phyloP scores from a whole-genome alignment of 2,888 invertebrate species.

The Monoplex corrugatus region DNA sequence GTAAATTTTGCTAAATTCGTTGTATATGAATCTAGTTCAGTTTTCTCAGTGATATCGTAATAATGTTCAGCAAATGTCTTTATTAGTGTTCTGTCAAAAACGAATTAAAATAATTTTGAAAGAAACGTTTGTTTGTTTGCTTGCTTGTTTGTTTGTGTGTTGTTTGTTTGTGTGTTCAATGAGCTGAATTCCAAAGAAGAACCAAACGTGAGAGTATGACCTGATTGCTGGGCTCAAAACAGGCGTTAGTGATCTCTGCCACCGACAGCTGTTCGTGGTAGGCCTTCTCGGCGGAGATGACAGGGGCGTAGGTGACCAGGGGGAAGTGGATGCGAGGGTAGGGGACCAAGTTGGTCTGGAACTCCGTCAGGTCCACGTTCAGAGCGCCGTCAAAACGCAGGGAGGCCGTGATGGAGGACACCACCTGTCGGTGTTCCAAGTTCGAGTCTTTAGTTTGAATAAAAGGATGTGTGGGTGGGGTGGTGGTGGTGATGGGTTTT shows the following conservation, averaged over 20 bases:
- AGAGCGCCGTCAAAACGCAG: slow-evolving; percentile 55
- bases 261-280: slow-evolving; percentile 56
- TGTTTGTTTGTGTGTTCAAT: neutral
- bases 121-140: too few species aligned
- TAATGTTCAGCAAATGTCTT: neutral
- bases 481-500: neutral
- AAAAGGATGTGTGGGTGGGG: too few species aligned
- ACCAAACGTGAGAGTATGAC: neutral
- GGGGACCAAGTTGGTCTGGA: slow-evolving; percentile 82
- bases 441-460: too few species aligned
- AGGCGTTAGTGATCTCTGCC: slow-evolving; percentile 53
- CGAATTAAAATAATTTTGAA: too few species aligned
- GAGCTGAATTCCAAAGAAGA: too few species aligned
- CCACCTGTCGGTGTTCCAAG: too few species aligned
- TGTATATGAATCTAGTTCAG: too few species aligned
- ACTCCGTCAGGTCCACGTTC: slow-evolving; percentile 80
- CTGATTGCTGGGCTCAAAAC: slow-evolving; percentile 56
- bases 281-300: slow-evolving; percentile 85
- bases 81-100: too few species aligned
- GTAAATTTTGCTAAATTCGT: too few species aligned
- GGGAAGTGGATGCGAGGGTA: slow-evolving; percentile 89
- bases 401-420: slow-evolving; percentile 53
- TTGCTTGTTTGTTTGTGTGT: neutral
- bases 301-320: slow-evolving; percentile 91
- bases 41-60: too few species aligned